Conservation (phyloP, 1,140 invertebrate genomes). For the Drosophila asahinai region DNA sequence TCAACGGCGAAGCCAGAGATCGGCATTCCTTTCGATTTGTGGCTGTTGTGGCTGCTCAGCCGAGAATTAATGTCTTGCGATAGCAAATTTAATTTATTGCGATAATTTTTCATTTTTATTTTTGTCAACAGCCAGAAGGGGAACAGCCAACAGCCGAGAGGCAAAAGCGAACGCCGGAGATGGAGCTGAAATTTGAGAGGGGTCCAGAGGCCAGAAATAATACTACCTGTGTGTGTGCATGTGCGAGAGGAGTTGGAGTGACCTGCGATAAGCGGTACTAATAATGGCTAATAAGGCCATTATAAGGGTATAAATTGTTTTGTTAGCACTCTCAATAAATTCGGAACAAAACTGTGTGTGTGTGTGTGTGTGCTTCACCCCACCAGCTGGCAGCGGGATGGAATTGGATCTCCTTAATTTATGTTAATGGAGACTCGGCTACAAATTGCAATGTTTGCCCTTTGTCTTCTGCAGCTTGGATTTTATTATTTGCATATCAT, state of each 20-base stretch:
- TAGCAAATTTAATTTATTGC: constrained; percentile 84
- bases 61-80: constrained; percentile 80
- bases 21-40: constrained; percentile 70
- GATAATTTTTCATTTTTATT: constrained; percentile 83
- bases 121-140: constrained; percentile 71
- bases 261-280: constrained; percentile 79
- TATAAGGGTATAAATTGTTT: constrained; percentile 83
- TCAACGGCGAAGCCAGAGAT: constrained; percentile 30
- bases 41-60: constrained; percentile 55
- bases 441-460: constrained; percentile 77
- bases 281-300: constrained; percentile 84
- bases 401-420: constrained; percentile 62
- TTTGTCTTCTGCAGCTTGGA: constrained; percentile 48
- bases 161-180: constrained; percentile 17
- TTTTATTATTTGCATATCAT: constrained; percentile 74
- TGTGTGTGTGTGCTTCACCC: constrained; percentile 38
- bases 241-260: constrained; percentile 43
- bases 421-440: constrained; percentile 76
- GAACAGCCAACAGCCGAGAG: constrained; percentile 27
- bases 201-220: constrained; percentile 35
- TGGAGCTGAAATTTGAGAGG: constrained; percentile 65
- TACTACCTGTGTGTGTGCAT: constrained; percentile 30
- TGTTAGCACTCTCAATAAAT: constrained; percentile 83
- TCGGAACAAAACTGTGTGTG: constrained; percentile 63
- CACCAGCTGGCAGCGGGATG: constrained; percentile 8